phyloP scores from a whole-genome alignment of 2,113 vertebrate species.

The Forbesichthys agassizii region DNA sequence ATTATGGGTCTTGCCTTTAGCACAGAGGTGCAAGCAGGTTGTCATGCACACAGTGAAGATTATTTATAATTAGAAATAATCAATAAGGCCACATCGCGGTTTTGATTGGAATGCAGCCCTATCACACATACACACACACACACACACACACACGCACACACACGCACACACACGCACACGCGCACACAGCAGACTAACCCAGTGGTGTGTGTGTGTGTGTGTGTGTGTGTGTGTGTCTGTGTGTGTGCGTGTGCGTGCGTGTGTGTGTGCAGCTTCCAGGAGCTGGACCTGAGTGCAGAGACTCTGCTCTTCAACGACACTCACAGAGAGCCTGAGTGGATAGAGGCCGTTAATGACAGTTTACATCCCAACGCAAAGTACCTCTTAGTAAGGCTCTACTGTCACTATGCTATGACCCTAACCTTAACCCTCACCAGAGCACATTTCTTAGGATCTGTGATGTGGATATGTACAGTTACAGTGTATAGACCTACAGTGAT shows the following conservation, averaged over 20 bases:
- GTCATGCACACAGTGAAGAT: no score
- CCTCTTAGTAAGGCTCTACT: slow-evolving; percentile 84
- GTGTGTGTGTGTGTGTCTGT: slow-evolving; percentile 6
- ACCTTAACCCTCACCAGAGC: no score
- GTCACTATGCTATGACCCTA: background rate
- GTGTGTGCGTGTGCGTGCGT: background rate
- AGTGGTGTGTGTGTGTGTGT: background rate
- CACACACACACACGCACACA: background rate
- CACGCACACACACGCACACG: no score
- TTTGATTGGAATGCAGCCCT: background rate
- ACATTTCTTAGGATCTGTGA: no score
- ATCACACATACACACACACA: background rate
- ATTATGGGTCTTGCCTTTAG: no score
- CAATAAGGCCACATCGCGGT: no score
- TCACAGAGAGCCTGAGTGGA: slow-evolving; percentile 95
- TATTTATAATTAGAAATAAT: no score
- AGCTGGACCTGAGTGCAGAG: slow-evolving; percentile 97
- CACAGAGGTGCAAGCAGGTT: no score
- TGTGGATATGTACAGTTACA: no score
- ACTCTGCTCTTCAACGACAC: slow-evolving; percentile 97
- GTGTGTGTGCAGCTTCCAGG: slow-evolving; percentile 86
- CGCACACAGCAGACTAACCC: background rate
- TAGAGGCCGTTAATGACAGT: slow-evolving; percentile 86
- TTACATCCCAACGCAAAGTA: slow-evolving; percentile 92
- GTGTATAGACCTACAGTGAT: no score